Evolutionary conservation across 2,113 vertebrate species (phyloP), one percentile per base, ranked within the genome.

Genomic region (Phaetusa simplex): DNA sequence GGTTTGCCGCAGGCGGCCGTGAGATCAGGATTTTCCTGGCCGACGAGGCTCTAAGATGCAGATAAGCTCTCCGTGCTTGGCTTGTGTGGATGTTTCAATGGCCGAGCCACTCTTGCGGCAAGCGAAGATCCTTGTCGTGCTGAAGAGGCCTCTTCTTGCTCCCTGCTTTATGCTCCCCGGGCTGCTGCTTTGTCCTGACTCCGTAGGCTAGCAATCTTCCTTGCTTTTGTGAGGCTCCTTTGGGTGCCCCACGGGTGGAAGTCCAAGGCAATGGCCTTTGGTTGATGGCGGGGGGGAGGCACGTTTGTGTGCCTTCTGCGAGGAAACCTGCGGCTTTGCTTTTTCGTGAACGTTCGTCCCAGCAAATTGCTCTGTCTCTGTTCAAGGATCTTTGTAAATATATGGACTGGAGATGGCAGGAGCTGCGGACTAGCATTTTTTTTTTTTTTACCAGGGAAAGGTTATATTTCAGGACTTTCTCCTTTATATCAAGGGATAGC

Each of bases 331-430:
- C 86, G 56, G 40, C 92, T 77, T 70, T n/a, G 30, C 27, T 49
- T 86, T 49, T 86, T 59, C 0, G 0, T 73, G 53, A 40, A 38
- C 26, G 82, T 59, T 88, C 93, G 49, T 83, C 67, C 30, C 86
- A 83, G 72, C 27, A 94, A 92, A 97, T 88, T 88, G 76, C 42
- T 65, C 86, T 92, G 94, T 95, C 85, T 90, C 88, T 55, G 43
- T 45, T 96, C 95, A 95, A 95, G 95, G 96, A 82, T 79, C 70
- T 80, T 53, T 47, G 82, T 72, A 72, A 95, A 97, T 92, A 93
- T 93, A 95, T 72, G 62, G 70, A 61, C 78, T 64, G 45, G 29
- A 85, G 81, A 74, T 45, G 50, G 52, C 87, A 90, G 73, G 45
- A 90, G 69, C 82, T 76, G 77, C 73, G 95, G 49, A 59, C 38